phyloP scores from a whole-genome alignment of 2,113 vertebrate genomes.

The Chloropsis hardwickii region DNA sequence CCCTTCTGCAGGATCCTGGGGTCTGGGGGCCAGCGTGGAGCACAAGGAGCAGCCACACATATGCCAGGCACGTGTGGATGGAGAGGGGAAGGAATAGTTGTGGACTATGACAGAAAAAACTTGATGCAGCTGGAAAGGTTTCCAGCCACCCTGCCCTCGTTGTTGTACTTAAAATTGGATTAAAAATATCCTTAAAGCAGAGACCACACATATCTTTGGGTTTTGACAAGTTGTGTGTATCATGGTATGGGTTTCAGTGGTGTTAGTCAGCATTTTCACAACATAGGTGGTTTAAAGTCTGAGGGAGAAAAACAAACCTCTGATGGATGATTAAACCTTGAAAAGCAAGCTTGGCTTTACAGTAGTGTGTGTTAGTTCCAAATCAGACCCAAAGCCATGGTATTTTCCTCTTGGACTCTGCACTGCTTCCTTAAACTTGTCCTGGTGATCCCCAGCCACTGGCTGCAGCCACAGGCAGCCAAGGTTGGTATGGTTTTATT shows the following conservation, averaged over 20 bases:
- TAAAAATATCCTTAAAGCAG: neutral
- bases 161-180: neutral
- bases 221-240: neutral
- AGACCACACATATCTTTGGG: neutral
- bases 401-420: neutral
- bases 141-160: neutral
- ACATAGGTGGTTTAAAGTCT: neutral
- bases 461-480: neutral
- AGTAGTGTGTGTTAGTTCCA: neutral
- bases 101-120: neutral
- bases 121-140: neutral
- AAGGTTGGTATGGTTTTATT: neutral
- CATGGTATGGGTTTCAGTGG: neutral
- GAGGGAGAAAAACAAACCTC: neutral
- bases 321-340: neutral
- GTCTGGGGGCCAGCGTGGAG: accelerated
- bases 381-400: neutral
- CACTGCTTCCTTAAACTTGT: neutral
- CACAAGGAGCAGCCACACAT: neutral
- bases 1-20: neutral
- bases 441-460: neutral
- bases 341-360: neutral
- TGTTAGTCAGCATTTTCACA: neutral
- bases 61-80: neutral
- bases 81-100: neutral